Evolutionary conservation across 2,113 vertebrate species (phyloP), one percentile per base, ranked within the genome.

Genomic region (Ameiurus melas): DNA sequence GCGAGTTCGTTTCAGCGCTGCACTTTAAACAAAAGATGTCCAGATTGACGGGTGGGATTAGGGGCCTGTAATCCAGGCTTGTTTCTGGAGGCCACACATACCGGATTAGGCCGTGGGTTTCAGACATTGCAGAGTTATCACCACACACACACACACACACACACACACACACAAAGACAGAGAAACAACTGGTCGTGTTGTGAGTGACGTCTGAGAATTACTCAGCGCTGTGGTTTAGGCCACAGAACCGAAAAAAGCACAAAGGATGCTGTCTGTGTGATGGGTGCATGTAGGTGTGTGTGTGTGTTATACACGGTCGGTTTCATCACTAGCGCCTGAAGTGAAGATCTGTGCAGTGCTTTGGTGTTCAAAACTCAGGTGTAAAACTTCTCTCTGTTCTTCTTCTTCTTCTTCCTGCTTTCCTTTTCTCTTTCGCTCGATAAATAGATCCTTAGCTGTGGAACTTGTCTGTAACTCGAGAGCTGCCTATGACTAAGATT

Each of bases 381-480:
- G 89, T 88, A 89, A 86, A 53, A 57, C 57, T 79, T 58, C 88
- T 89, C 39, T 84, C 43, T 47, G 43, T 47, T 47, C 43, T 47
- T 47, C 81, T 73, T 88, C 75, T 51, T 85, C 84, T 57, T 8
- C 62, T 83, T 81, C 86, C 77, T 92, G 92, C 86, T 89, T 90
- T 83, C 89, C 68, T 92, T 90, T 87, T 79, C 86, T 85, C 87
- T 39, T 68, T 27, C 30, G 94, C 94, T 93, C 82, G 22, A 81
- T 82, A 81, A 39, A 90, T 57, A 58, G 89, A 94, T 93, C 93
- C 90, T 94, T 94, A 94, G 94, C 94, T 94, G 93, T 93, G 94
- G 94, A 93, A 96, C 94, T 93, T 92, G 93, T 94, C 94, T 95
- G 96, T 96, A 95, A 95, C 91, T 91, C 92, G 95, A 95, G 95